Percentiles rank a stretch among this genome's conserved stretches.
phyloP scores from a whole-genome alignment of 2,113 vertebrate genomes.

The Agelaius phoeniceus region DNA sequence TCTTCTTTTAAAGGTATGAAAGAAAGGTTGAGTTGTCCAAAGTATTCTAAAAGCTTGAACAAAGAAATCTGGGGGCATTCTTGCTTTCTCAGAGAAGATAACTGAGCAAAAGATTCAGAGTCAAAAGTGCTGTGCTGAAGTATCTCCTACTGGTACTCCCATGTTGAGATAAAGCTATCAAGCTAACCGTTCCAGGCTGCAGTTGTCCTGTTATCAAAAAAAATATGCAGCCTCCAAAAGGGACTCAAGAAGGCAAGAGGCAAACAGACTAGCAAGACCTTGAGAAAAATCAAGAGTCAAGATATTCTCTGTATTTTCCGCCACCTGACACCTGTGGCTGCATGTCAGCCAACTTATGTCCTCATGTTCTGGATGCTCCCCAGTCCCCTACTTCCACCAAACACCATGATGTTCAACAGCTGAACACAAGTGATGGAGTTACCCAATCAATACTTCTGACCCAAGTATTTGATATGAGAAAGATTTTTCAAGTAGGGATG shows the following conservation, averaged over 20 bases:
- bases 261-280: background rate
- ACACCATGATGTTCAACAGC: accelerated
- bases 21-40: background rate
- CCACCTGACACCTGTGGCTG: background rate
- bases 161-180: background rate
- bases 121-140: background rate
- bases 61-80: background rate
- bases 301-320: background rate
- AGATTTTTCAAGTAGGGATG: background rate
- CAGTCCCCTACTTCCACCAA: background rate
- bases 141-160: background rate
- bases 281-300: background rate
- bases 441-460: background rate
- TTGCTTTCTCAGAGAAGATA: background rate
- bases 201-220: background rate
- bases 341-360: background rate
- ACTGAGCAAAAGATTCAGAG: background rate
- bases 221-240: background rate
- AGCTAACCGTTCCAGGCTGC: background rate
- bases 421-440: background rate
- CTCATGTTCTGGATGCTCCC: accelerated
- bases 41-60: background rate
- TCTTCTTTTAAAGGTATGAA: background rate
- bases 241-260: background rate
- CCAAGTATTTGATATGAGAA: background rate